Evolutionary conservation across 2,113 vertebrate genomes (phyloP).

Genomic region (Scomber scombrus): DNA sequence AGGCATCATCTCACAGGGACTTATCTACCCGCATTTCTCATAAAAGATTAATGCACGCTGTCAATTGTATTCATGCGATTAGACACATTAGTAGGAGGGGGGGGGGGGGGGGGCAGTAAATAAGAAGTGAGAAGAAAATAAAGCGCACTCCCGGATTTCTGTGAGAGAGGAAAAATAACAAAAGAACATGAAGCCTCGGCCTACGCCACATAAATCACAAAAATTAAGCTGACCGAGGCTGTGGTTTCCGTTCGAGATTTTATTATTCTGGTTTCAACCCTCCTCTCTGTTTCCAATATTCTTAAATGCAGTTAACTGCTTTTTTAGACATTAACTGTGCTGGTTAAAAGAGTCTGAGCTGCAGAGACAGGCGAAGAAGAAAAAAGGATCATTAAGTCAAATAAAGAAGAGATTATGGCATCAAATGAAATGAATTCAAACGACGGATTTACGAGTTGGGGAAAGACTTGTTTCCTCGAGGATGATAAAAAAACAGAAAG

Average conservation of each 20-base stretch:
- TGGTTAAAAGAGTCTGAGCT: constrained; percentile 66
- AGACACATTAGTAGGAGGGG: constrained; percentile 16
- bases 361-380: constrained; percentile 54
- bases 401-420: constrained; percentile 79
- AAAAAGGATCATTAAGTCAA: constrained; percentile 75
- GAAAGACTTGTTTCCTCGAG: constrained; percentile 16
- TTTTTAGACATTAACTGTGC: constrained; percentile 73
- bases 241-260: constrained; percentile 82
- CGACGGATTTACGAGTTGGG: constrained; percentile 1
- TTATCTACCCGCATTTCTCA: constrained; percentile 16
- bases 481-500: constrained; percentile 25
- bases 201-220: constrained; percentile 71
- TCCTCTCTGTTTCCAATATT: constrained; percentile 82
- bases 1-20: constrained; percentile 37
- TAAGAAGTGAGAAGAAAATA: constrained; percentile 43
- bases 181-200: constrained; percentile 54
- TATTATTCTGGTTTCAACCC: constrained; percentile 82
- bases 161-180: constrained; percentile 58
- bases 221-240: constrained; percentile 72
- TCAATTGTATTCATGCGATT: constrained; percentile 13
- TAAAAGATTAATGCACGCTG: not conserved
- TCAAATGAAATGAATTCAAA: constrained; percentile 73
- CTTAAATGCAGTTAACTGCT: constrained; percentile 79
- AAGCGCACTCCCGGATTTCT: not conserved
- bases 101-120: constrained; percentile 34